Evolutionary conservation across 2,888 invertebrate genomes (phyloP).

Genomic region (Chromoteleia sp.): DNA sequence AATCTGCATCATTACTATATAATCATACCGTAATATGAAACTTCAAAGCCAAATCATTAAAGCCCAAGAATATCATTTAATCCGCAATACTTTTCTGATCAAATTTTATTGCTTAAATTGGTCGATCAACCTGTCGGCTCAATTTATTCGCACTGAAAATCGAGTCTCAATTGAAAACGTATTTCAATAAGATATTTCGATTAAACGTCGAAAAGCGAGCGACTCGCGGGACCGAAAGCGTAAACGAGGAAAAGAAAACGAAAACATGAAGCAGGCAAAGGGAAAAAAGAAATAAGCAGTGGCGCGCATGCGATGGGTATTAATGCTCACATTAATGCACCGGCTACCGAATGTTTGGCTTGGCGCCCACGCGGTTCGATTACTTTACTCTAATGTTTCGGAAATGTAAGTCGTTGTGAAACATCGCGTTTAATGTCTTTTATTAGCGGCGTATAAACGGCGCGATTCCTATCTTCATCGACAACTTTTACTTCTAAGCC

Average conservation of each 20-base stretch:
- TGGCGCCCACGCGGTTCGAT: conserved; percentile 69
- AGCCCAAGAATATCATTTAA: conserved; percentile 17
- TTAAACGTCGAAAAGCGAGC: conserved; percentile 28
- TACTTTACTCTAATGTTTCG: conserved; percentile 65
- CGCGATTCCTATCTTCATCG: conserved; percentile 54
- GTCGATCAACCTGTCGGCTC: conserved; percentile 43
- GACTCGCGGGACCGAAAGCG: conserved; percentile 27
- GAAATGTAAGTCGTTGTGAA: conserved; percentile 67
- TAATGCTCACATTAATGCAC: conserved; percentile 69
- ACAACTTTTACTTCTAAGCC: conserved; percentile 61
- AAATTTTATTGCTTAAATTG: conserved; percentile 49
- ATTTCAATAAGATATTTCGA: conserved; percentile 48
- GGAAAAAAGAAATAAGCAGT: conserved; percentile 58
- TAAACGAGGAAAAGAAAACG: conserved; percentile 36
- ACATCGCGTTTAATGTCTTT: conserved; percentile 69
- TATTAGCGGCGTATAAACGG: conserved; percentile 56
- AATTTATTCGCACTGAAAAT: conserved; percentile 42
- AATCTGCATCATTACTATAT: conserved; percentile 31
- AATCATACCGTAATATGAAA: conserved; percentile 9
- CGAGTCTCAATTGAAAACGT: conserved; percentile 43
- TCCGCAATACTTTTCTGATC: conserved; percentile 25
- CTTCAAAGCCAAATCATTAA: not conserved
- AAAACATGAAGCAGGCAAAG: conserved; percentile 30
- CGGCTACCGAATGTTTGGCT: conserved; percentile 70
- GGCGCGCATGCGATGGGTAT: conserved; percentile 63